Base-by-base conservation (phyloP, 1,140 invertebrate genomes). In the Sinonovacula constricta region DNA sequence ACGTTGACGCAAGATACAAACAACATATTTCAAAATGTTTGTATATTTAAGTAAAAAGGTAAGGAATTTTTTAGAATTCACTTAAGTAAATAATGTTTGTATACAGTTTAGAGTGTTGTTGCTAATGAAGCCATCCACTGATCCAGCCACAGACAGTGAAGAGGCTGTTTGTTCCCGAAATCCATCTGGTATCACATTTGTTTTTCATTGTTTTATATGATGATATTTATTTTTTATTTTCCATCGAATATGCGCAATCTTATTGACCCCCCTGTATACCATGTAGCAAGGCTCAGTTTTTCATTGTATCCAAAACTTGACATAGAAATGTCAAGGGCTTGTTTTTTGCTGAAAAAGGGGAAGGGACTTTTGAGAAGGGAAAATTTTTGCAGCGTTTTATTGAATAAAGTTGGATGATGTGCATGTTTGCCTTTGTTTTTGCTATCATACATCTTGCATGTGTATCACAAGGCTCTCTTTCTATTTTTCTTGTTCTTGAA, bases 11-110 rank as follows among this genome's bases (percentile, higher is more conserved):
- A n/a, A n/a, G n/a, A n/a, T n/a, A n/a, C n/a, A n/a, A n/a, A n/a
- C n/a, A n/a, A n/a, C n/a, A n/a, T n/a, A n/a, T n/a, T 45, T 28
- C 22, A 85, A 90, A 75, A 96, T 96, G 95, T 96, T 95, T 92
- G 94, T 95, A 7, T 96, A 96, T 88, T 89, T 96, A 70, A 96
- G 95, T 84, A 96, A 96, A 92, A 96, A 96, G 93, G 94, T 94
- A 91, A 87, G 33, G 69, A 72, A 68, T 63, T 12, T 65, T 69
- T 66, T 1, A 45, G 24, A 33, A 34, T 18, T 36, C 26, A 14
- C 67, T 53, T 45, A 62, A 70, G 76, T 45, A 70, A 39, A 34
- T 30, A 31, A 49, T 33, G 59, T 24, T n/a, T n/a, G n/a, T n/a
- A n/a, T n/a, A n/a, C n/a, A n/a, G n/a, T n/a, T n/a, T n/a, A n/a